Evolutionary conservation across 2,888 invertebrate genomes (phyloP).

Genomic region (Eurois occulta): DNA sequence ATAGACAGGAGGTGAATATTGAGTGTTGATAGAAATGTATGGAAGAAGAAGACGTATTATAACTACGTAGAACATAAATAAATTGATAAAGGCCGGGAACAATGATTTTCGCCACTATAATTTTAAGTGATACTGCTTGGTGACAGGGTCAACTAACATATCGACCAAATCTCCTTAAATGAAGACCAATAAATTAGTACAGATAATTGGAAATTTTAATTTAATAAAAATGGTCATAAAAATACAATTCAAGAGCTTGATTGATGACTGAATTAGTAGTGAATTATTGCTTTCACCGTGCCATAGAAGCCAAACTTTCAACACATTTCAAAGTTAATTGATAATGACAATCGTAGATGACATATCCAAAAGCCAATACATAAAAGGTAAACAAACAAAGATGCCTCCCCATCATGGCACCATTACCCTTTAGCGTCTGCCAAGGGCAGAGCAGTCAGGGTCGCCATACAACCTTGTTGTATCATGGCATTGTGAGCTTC

Average conservation of each 20-base stretch:
- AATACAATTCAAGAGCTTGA: not conserved
- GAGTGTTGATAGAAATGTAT: not conserved
- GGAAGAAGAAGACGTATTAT: not conserved
- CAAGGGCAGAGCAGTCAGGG: constrained; percentile 61
- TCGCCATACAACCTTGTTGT: constrained; percentile 53
- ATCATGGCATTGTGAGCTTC: constrained; percentile 37
- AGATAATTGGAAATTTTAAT: not conserved
- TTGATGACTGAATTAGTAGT: not conserved
- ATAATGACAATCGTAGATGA: not conserved
- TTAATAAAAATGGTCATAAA: not conserved
- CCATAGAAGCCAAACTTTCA: not conserved
- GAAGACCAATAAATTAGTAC: not conserved
- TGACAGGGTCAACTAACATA: no score
- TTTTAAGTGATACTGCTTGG: not conserved
- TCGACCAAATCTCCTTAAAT: not conserved
- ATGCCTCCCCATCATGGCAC: constrained; percentile 6
- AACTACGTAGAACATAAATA: no score
- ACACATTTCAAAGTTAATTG: not conserved
- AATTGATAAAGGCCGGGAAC: no score
- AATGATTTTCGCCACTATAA: no score
- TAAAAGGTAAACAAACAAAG: constrained; percentile 19
- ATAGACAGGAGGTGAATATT: not conserved
- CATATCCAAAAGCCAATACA: constrained; percentile 5
- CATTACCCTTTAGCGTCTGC: constrained; percentile 32
- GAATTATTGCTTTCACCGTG: not conserved